phyloP scores from a whole-genome alignment of 1,140 invertebrate species.

The Zaprionus capensis region DNA sequence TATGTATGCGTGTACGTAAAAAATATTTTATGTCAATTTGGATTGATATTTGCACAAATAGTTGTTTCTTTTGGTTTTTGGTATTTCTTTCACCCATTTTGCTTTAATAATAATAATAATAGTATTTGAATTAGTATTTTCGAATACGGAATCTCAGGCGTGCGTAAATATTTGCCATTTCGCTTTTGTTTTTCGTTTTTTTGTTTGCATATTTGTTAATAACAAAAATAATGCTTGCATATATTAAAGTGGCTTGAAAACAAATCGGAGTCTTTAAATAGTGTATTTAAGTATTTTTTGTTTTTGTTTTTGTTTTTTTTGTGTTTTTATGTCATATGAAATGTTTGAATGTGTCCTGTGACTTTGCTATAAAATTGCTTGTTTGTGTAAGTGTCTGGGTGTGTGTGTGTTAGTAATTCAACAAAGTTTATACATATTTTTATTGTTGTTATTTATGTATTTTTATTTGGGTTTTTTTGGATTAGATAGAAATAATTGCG shows the following conservation, averaged over 20 bases:
- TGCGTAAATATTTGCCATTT: conserved; percentile 51
- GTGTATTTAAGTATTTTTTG: conserved; percentile 57
- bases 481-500: conserved; percentile 47
- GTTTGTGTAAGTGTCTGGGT: conserved; percentile 5
- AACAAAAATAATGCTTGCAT: conserved; percentile 57
- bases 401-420: conserved; percentile 37
- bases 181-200: conserved; percentile 20
- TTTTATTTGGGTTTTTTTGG: conserved; percentile 35
- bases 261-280: conserved; percentile 57
- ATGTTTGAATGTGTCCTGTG: conserved; percentile 30
- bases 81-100: conserved; percentile 54
- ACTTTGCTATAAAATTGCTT: conserved; percentile 61
- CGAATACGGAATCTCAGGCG: conserved; percentile 64
- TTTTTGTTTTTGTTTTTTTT: conserved; percentile 39
- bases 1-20: conserved; percentile 60
- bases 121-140: conserved; percentile 55
- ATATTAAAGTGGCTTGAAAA: conserved; percentile 64
- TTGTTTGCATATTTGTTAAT: conserved; percentile 44
- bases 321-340: conserved; percentile 19
- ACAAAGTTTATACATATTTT: conserved; percentile 44
- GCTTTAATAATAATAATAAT: conserved; percentile 45
- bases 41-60: conserved; percentile 75
- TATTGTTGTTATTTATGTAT: conserved; percentile 43
- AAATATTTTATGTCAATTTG: conserved; percentile 75
- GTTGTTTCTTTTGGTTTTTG: conserved; percentile 36